Evolutionary conservation across 2,888 invertebrate genomes (phyloP).

Genomic region (Calliphora vomitoria): DNA sequence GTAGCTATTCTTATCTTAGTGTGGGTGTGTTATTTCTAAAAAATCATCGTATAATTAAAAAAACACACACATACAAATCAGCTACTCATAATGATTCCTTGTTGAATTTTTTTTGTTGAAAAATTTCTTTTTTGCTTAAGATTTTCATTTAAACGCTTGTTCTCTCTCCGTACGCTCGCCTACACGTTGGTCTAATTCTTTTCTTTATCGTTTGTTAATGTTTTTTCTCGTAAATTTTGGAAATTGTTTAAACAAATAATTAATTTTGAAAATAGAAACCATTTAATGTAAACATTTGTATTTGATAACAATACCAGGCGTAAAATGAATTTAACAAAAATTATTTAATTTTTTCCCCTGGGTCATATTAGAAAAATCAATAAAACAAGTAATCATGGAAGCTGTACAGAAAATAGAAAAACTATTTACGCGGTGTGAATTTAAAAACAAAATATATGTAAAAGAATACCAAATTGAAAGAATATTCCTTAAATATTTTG

Average conservation of each 20-base stretch:
- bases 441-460: background rate
- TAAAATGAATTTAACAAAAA: conserved; percentile 9
- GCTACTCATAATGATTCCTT: background rate
- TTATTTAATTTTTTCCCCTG: no score
- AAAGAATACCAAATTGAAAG: no score
- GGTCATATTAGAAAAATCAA: no score
- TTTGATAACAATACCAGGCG: conserved; percentile 34
- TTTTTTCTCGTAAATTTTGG: conserved; percentile 31
- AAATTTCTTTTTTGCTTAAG: conserved; percentile 10
- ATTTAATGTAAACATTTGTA: conserved; percentile 64
- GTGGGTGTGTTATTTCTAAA: conserved; percentile 48
- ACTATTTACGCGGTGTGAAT: background rate
- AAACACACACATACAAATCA: background rate
- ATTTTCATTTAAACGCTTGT: conserved; percentile 37
- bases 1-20: conserved; percentile 43
- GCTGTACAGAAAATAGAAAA: conserved; percentile 7
- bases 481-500: background rate
- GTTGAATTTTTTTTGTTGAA: conserved; percentile 4
- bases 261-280: conserved; percentile 57
- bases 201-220: background rate
- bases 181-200: conserved; percentile 68
- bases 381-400: no score
- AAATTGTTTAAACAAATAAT: conserved; percentile 44
- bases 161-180: conserved; percentile 53
- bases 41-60: background rate